Base-by-base conservation (phyloP, 2,888 invertebrate genomes). In the Myathropa florea region DNA sequence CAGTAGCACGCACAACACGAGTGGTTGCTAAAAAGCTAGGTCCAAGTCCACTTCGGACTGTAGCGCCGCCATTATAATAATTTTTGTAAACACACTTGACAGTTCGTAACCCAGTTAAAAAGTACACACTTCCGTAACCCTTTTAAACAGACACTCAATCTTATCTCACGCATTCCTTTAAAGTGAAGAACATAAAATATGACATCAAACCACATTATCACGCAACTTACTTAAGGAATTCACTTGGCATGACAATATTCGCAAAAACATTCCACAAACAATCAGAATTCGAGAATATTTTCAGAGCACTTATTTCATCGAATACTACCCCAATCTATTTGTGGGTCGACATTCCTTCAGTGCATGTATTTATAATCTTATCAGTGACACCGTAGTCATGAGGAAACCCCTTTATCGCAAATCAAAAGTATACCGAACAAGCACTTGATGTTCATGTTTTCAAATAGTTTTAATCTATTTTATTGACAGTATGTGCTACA, bases 361-460 rank as follows among this genome's bases (percentile, higher is more conserved):
- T 23, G 64, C 7, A 26, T 26, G 36, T 36, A 60, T 39, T 28
- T 26, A 18, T 59, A 70, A 60, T 60, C 70, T 70, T 70, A 70
- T 70, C 70, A 39, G 39, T 70, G 70, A 70, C 26, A 70, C 18
- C 39, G 6, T 26, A 60, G 33, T 59, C 59, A 70, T 24, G 70
- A 70, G 59, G 59, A 65, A 65, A 59, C 59, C 39, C 59, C 36
- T 39, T 60, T 70, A 70, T 70, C 70, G 10, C 24, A 39, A 70
- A 70, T 70, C 59, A 60, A 46, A 70, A 26, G 26, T 21, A 36
- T n/a, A 33, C 39, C 18, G 26, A n/a, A 70, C 24, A 70, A 23
- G 70, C 36, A 59, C 36, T 70, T 70, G 18, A 59, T 70, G 59
- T 24, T 18, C n/a, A 65, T 23, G 26, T 59, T 70, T 14, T 18